Evolutionary conservation across 2,797 vertebrate species (phyloP), one percentile per base, ranked within the genome.

Genomic region (Cryptoprocta ferox): DNA sequence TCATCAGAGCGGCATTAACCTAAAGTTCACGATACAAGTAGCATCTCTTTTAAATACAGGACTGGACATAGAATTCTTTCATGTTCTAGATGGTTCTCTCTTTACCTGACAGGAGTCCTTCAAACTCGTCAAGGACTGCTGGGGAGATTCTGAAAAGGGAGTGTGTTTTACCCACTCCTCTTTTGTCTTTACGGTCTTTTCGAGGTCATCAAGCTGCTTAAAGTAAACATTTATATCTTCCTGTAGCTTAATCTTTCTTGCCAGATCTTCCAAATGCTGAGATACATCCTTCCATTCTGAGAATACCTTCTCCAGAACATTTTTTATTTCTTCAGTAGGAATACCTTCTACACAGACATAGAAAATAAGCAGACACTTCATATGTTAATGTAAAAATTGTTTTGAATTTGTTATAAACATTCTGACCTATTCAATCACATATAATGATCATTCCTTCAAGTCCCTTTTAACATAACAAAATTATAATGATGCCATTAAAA

Each of bases 31-130:
- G 15, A 73, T 0, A 86, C 2, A 14, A 53, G 37, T 19, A 32
- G 19, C 37, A n/a, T 14, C 7, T 56, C 73, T 21, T 75, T 90
- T 78, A 78, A 75, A 35, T 21, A 48, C 1, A 5, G 32, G 21
- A 66, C 19, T 7, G 59, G 30, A 30, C 53, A 21, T 0, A 56
- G n/a, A 39, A 85, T 28, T 65, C 53, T 37, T 26, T 18, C 75
- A 10, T 0, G 0, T 56, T 37, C 81, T 1, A 50, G n/a, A 15
- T 21, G 21, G 14, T 39, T 90, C 12, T 39, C 81, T 95, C 63
- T 53, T 98, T 98, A 99, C 99, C 99, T 99, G 99, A 97, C 99
- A 99, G 42, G 99, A 98, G 5, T 99, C 98, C 18, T 98, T 98
- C 94, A 99, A 93, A 61, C 96, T 95, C 63, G 94, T 96, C 53